phyloP scores from a whole-genome alignment of 2,113 vertebrate species.

The Anas platyrhynchos region DNA sequence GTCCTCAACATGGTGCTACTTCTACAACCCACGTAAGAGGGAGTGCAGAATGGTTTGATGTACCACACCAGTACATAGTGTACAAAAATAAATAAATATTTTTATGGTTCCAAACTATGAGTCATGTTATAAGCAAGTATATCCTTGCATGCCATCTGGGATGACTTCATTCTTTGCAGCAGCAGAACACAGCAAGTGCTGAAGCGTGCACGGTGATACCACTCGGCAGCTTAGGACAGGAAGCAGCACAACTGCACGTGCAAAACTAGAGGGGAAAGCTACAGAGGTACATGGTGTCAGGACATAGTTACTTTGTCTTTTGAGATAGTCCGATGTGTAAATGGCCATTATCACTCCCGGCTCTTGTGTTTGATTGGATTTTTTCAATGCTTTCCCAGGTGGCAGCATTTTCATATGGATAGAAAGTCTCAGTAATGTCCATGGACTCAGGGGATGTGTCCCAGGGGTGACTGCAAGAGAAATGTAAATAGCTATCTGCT shows the following conservation, averaged over 20 bases:
- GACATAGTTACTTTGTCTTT: neutral
- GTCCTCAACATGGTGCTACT: neutral
- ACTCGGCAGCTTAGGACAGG: neutral
- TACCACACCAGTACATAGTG: neutral
- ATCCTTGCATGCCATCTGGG: neutral
- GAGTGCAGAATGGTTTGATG: neutral
- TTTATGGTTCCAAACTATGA: neutral
- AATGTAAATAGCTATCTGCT: neutral
- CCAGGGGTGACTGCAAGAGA: neutral
- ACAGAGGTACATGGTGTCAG: neutral
- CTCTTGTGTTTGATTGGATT: neutral
- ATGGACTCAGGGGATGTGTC: neutral
- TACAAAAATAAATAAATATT: neutral
- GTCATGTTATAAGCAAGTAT: neutral
- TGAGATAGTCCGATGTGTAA: neutral
- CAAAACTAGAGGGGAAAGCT: neutral
- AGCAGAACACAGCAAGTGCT: neutral
- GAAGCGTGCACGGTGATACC: neutral
- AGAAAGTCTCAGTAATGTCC: neutral
- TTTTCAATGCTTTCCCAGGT: neutral
- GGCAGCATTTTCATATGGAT: neutral
- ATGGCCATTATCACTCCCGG: neutral
- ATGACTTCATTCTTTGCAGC: neutral
- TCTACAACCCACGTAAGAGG: neutral
- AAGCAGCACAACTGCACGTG: rapidly evolving